These are phyloP conservation scores for Heliornis fulica DNA, from an alignment of 2,113 vertebrate species.

Conservation along the genomic window DNA sequence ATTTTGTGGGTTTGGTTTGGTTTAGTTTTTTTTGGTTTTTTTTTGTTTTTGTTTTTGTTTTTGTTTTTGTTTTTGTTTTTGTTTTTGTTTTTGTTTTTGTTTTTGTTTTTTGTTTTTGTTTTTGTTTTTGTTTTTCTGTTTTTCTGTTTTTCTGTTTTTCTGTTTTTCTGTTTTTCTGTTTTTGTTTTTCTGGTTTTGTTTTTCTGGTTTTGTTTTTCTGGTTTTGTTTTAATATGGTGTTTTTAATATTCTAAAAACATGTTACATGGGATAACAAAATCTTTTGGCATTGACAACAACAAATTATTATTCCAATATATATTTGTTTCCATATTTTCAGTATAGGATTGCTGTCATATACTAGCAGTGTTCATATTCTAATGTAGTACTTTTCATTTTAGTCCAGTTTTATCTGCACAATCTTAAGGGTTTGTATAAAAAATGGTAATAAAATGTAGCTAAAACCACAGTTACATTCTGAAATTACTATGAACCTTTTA, in stretches of 20 bases:
- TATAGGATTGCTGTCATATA: not conserved
- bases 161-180: too few relatives aligned
- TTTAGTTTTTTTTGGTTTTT: too few relatives aligned
- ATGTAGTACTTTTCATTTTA: not conserved
- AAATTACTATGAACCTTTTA: not conserved
- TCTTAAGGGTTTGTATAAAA: not conserved
- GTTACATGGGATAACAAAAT: not conserved
- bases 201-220: too few relatives aligned
- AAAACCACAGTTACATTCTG: not conserved
- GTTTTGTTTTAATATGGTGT: too few relatives aligned
- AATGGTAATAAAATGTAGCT: fast-evolving
- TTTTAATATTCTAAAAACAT: fast-evolving
- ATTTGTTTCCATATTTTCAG: not conserved
- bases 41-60: too few relatives aligned
- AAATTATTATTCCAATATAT: not conserved
- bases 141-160: too few relatives aligned
- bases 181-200: too few relatives aligned
- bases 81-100: too few relatives aligned
- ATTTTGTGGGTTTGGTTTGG: not conserved
- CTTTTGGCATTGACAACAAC: not conserved
- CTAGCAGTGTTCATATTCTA: not conserved
- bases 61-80: too few relatives aligned
- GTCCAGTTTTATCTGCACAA: not conserved
- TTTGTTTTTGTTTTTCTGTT: too few relatives aligned
- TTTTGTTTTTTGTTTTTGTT: too few relatives aligned